These are phyloP conservation scores for Baryphthengus martii DNA, from an alignment of 2,113 vertebrate species.

Conservation along the genomic window DNA sequence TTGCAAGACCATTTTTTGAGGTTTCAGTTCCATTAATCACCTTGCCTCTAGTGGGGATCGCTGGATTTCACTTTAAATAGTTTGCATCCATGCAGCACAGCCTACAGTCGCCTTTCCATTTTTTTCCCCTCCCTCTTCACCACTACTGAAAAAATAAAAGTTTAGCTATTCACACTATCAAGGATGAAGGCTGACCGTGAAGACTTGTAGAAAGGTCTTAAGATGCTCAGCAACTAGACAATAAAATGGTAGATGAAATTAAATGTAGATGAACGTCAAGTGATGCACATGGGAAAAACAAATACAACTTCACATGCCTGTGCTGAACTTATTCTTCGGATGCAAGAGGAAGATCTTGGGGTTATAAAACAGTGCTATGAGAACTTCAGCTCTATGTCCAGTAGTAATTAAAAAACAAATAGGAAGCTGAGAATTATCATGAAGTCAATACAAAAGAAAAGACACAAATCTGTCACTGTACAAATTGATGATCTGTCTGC, in stretches of 20 bases:
- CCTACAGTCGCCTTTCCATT: neutral
- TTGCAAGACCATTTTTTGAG: slow-evolving; percentile 14
- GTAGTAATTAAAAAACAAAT: neutral
- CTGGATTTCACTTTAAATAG: neutral
- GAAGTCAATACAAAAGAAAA: neutral
- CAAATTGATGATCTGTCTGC: neutral
- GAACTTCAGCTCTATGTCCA: neutral
- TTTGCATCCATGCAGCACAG: neutral
- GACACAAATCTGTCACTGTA: neutral
- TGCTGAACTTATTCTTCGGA: neutral
- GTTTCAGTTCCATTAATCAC: slow-evolving; percentile 30
- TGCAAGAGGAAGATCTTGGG: neutral
- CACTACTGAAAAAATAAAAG: neutral
- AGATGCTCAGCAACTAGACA: neutral
- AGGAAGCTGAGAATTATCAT: neutral
- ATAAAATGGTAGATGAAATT: neutral
- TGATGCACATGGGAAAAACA: neutral
- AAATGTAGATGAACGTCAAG: neutral
- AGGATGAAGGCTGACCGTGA: neutral
- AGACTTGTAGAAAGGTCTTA: neutral
- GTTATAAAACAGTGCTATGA: neutral
- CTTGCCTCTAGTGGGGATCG: neutral
- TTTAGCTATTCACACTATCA: neutral
- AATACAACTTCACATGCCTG: neutral
- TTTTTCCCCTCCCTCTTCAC: neutral